Conservation (phyloP, 2,113 vertebrate species). For the Pipra filicauda region DNA sequence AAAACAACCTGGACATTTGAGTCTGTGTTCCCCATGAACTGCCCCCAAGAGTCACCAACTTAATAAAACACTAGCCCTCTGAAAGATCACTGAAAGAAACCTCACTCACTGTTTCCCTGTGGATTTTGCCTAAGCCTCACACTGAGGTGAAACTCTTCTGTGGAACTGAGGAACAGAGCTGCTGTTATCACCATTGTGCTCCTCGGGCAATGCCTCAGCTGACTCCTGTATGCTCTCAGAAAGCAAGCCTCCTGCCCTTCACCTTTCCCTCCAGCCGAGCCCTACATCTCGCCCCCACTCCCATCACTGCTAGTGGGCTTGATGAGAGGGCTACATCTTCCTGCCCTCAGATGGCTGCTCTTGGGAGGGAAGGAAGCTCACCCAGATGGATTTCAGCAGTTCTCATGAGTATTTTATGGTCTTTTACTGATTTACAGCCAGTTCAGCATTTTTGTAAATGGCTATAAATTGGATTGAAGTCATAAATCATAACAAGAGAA, state of each 20-base stretch:
- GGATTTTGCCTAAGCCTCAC: neutral
- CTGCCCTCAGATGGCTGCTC: conserved; percentile 65
- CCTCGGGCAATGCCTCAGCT: neutral
- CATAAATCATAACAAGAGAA: conserved; percentile 79
- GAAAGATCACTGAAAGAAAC: neutral
- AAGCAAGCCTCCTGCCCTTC: neutral
- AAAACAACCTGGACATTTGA: neutral
- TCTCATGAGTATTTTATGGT: conserved; percentile 82
- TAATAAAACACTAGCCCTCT: neutral
- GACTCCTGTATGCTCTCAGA: neutral
- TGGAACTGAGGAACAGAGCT: neutral
- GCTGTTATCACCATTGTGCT: neutral
- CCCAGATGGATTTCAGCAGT: conserved; percentile 76
- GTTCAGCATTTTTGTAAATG: conserved; percentile 84
- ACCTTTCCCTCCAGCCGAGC: neutral
- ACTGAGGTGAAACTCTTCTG: neutral
- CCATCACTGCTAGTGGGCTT: neutral
- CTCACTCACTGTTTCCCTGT: neutral
- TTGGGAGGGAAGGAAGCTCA: conserved; percentile 69
- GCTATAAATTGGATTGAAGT: conserved; percentile 83
- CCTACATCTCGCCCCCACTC: neutral
- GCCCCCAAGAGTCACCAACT: neutral
- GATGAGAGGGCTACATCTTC: conserved; percentile 17
- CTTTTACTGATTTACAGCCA: conserved; percentile 80
- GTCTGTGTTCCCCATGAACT: neutral